A percentile compares a stretch with the other conserved stretches of the same genome.
phyloP scores from a whole-genome alignment of 2,888 invertebrate genomes.

The Leuctra nigra region DNA sequence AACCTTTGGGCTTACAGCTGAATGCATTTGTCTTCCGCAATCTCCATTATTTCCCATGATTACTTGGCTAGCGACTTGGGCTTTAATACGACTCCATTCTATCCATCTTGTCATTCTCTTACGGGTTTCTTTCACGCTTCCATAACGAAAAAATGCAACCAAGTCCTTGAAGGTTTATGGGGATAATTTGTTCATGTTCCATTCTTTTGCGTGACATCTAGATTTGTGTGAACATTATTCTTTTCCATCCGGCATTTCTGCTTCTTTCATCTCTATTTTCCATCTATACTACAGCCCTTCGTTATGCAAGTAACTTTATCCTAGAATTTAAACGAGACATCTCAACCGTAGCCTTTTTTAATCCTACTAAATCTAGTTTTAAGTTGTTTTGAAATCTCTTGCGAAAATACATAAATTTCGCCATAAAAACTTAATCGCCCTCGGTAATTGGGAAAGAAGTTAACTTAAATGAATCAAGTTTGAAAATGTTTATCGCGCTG shows the following conservation, averaged over 20 bases:
- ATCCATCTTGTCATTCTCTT: slow-evolving; percentile 17
- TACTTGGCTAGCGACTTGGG: slow-evolving; percentile 3
- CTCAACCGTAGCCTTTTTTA: background rate
- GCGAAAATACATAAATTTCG: slow-evolving; percentile 1
- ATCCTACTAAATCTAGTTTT: background rate
- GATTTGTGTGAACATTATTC: slow-evolving; percentile 20
- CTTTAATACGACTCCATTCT: slow-evolving; percentile 6
- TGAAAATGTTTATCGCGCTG: too few relatives aligned
- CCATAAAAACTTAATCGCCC: too few relatives aligned
- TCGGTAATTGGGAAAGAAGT: too few relatives aligned
- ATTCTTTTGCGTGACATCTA: slow-evolving; percentile 16
- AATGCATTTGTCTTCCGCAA: background rate
- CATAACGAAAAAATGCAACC: slow-evolving; percentile 18
- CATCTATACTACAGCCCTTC: background rate
- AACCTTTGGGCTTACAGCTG: background rate
- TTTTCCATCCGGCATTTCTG: slow-evolving; percentile 7
- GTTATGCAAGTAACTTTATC: background rate
- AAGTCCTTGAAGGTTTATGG: slow-evolving; percentile 16
- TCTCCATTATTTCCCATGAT: slow-evolving; percentile 16
- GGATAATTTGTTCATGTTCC: slow-evolving; percentile 20
- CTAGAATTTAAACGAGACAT: background rate
- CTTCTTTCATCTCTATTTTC: slow-evolving; percentile 3
- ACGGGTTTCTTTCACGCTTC: slow-evolving; percentile 12
- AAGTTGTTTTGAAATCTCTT: slow-evolving; percentile 1
- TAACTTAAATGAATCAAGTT: too few relatives aligned